phyloP scores from a whole-genome alignment of 2,113 vertebrate genomes.

The Heliornis fulica region DNA sequence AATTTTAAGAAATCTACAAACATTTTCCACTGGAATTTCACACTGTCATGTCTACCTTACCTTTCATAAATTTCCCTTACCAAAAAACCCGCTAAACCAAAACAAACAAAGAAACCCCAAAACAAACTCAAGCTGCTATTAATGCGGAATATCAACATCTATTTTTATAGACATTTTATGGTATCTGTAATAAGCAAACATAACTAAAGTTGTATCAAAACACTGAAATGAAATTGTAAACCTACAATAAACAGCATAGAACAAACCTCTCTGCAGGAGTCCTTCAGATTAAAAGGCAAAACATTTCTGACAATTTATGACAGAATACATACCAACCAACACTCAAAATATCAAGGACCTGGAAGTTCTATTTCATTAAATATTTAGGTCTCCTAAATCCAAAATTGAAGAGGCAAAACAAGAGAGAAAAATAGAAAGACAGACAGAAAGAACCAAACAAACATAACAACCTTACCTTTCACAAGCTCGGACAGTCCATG shows the following conservation, averaged over 20 bases:
- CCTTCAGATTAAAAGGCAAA: background rate
- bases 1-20: background rate
- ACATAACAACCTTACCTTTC: constrained; percentile 88
- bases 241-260: background rate
- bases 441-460: background rate
- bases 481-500: constrained; percentile 98
- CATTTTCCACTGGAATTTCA: background rate
- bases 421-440: background rate
- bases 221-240: background rate
- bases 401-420: background rate
- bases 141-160: background rate
- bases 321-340: background rate
- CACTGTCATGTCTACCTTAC: background rate
- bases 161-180: background rate
- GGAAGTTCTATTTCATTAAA: background rate
- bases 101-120: background rate
- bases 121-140: background rate
- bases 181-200: background rate
- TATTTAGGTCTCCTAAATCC: background rate
- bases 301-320: background rate
- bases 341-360: background rate
- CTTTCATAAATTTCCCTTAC: background rate
- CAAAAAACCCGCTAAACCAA: background rate
- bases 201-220: background rate
- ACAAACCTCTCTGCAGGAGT: background rate